Evolutionary conservation across 2,113 vertebrate species (phyloP).

Genomic region (Bubo scandiacus): DNA sequence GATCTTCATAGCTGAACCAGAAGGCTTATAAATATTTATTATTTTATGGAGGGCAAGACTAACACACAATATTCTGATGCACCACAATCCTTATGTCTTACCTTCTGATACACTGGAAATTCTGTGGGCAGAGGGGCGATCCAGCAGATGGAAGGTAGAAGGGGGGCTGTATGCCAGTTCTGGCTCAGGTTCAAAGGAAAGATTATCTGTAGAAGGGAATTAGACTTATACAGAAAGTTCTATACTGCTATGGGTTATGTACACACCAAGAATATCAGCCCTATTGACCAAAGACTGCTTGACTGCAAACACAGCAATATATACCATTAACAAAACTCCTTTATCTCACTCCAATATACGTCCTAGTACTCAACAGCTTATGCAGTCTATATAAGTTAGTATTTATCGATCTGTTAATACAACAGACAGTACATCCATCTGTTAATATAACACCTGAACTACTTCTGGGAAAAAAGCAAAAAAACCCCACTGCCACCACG

Average conservation of each 20-base stretch:
- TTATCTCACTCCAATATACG: neutral
- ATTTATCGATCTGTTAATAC: neutral
- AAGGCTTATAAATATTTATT: neutral
- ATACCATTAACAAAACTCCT: neutral
- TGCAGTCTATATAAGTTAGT: neutral
- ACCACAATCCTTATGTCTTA: constrained; percentile 3
- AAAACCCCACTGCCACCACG: fast-evolving
- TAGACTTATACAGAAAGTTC: neutral
- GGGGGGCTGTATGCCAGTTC: neutral
- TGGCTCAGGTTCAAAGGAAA: constrained; percentile 51
- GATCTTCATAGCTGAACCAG: neutral
- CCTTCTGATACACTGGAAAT: constrained; percentile 27
- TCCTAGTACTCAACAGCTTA: neutral
- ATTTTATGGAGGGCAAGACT: neutral
- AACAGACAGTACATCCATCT: neutral
- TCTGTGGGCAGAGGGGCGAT: neutral
- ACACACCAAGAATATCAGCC: neutral
- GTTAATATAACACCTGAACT: neutral
- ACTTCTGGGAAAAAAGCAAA: neutral
- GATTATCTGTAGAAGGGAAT: constrained; percentile 55
- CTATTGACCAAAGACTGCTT: neutral
- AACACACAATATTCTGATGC: neutral
- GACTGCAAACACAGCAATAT: neutral
- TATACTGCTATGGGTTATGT: neutral
- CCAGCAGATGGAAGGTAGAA: neutral